Conservation (phyloP, 2,797 vertebrate species). For the Sternotherus odoratus region DNA sequence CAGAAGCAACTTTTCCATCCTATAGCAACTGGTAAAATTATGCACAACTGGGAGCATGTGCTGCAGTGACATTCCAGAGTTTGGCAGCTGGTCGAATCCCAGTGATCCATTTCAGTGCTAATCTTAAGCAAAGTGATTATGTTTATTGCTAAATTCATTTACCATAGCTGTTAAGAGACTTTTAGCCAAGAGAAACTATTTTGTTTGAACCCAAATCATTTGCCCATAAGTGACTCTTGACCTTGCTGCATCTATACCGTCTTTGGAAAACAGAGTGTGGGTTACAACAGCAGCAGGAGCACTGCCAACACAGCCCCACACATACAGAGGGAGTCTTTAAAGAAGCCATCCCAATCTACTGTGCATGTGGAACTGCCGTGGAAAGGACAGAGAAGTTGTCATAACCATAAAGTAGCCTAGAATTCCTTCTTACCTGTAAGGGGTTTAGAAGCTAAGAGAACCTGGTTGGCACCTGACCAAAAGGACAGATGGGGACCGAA, state of each 20-base stretch:
- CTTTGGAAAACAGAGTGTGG: constrained; percentile 43
- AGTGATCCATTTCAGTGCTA: constrained; percentile 59
- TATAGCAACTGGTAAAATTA: background rate
- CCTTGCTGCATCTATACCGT: constrained; percentile 61
- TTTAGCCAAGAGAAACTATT: constrained; percentile 70
- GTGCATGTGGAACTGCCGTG: constrained; percentile 3
- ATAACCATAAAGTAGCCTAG: too few relatives aligned
- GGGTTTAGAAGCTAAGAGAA: too few relatives aligned
- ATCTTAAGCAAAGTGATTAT: constrained; percentile 59
- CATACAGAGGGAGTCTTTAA: constrained; percentile 48
- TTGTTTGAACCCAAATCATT: constrained; percentile 70
- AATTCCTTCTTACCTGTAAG: too few relatives aligned
- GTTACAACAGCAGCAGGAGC: constrained; percentile 63
- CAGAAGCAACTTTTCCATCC: background rate
- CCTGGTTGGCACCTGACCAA: too few relatives aligned
- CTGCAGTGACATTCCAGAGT: constrained; percentile 32
- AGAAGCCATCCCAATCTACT: constrained; percentile 59
- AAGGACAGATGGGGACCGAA: too few relatives aligned
- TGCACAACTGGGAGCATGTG: background rate
- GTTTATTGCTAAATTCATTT: constrained; percentile 74
- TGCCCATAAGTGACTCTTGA: constrained; percentile 73
- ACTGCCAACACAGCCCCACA: constrained; percentile 61
- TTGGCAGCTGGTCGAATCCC: constrained; percentile 55
- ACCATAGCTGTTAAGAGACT: constrained; percentile 31
- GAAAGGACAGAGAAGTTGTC: constrained; percentile 56